Percentiles rank a stretch among this genome's conserved stretches.
Conservation (phyloP, 2,888 invertebrate species). For the Dione juno region DNA sequence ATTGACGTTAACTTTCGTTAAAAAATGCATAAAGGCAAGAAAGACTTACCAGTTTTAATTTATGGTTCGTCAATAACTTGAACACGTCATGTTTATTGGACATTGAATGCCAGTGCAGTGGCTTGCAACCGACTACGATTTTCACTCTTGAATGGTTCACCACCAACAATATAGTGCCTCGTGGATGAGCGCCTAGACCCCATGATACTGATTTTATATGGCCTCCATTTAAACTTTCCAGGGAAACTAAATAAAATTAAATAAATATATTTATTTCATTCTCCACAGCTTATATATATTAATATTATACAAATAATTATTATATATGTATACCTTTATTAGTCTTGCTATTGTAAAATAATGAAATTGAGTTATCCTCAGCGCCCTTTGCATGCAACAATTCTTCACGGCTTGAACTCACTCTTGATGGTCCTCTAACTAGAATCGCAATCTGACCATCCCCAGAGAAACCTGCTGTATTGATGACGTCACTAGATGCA, state of each 20-base stretch:
- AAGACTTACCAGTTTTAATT: conserved; percentile 83
- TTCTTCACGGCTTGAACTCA: conserved; percentile 60
- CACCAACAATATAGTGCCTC: conserved; percentile 81
- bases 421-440: conserved; percentile 63
- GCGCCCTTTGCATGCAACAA: conserved; percentile 65
- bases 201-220: conserved; percentile 85
- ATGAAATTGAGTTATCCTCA: conserved; percentile 65
- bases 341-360: conserved; percentile 68
- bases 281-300: neutral
- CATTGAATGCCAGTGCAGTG: conserved; percentile 85
- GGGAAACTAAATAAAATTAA: conserved; percentile 81
- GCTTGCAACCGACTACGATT: conserved; percentile 86
- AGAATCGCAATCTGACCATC: conserved; percentile 68
- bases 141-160: conserved; percentile 84
- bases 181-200: conserved; percentile 82
- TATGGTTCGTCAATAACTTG: conserved; percentile 77
- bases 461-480: conserved; percentile 58
- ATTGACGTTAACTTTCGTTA: neutral
- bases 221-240: conserved; percentile 85
- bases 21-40: neutral
- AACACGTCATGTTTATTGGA: conserved; percentile 84
- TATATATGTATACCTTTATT: conserved; percentile 63
- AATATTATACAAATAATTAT: neutral
- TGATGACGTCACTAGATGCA: conserved; percentile 62
- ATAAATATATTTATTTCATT: neutral